These are phyloP conservation scores for Manis javanica DNA, from an alignment of 2,797 vertebrate species.

Conservation along the genomic window DNA sequence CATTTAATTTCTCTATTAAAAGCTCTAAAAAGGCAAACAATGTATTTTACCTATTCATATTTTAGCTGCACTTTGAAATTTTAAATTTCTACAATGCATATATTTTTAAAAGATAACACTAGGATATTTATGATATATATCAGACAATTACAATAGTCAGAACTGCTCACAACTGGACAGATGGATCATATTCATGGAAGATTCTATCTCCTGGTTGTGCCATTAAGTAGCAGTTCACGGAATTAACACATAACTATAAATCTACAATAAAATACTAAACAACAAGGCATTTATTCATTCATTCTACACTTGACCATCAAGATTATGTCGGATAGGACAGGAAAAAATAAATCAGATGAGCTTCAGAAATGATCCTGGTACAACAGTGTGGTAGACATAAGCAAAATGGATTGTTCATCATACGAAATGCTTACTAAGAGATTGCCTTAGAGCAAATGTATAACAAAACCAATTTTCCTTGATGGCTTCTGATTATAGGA, in stretches of 20 bases:
- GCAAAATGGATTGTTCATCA: neutral
- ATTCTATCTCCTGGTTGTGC: neutral
- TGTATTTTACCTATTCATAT: neutral
- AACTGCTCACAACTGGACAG: neutral
- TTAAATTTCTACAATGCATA: neutral
- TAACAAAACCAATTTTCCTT: neutral
- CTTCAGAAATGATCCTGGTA: neutral
- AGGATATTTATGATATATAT: slow-evolving; percentile 17
- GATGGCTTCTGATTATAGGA: neutral
- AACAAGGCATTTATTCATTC: neutral
- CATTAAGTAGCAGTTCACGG: neutral
- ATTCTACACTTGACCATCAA: neutral
- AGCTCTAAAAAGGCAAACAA: neutral
- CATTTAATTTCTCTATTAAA: neutral
- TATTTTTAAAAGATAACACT: slow-evolving; percentile 25
- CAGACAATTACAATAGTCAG: neutral
- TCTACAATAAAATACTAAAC: neutral
- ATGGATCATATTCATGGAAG: neutral
- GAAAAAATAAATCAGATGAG: neutral
- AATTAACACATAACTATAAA: neutral
- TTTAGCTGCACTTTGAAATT: slow-evolving; percentile 26
- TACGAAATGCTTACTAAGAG: neutral
- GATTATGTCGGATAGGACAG: neutral
- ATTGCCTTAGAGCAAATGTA: neutral
- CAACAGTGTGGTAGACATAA: neutral